Conservation (phyloP, 2,888 invertebrate genomes). For the Stenodema calcarata region DNA sequence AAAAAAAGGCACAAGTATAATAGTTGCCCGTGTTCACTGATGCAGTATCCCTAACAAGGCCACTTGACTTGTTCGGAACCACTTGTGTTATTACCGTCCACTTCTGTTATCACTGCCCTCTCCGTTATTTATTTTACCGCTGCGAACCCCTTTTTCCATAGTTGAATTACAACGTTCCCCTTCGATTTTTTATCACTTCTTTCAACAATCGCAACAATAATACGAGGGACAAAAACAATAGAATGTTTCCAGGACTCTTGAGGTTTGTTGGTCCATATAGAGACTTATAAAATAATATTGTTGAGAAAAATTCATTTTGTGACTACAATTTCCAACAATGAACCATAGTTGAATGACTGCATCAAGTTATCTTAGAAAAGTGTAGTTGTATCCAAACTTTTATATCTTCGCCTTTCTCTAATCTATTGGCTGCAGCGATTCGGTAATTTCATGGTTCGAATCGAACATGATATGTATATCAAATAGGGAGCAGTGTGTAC, state of each 20-base stretch:
- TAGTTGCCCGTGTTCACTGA: not conserved
- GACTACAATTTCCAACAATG: not conserved
- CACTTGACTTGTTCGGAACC: constrained; percentile 5
- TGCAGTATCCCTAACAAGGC: constrained; percentile 24
- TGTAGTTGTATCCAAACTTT: too few species aligned
- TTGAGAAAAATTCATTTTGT: not conserved
- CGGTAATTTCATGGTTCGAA: too few species aligned
- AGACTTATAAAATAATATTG: not conserved
- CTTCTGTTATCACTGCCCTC: constrained; percentile 30
- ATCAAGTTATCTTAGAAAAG: too few species aligned
- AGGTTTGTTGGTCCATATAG: not conserved
- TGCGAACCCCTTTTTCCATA: not conserved
- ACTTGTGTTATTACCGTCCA: constrained; percentile 25
- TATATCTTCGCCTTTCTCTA: too few species aligned
- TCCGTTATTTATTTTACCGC: constrained; percentile 13
- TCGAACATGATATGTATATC: too few species aligned
- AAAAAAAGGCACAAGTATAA: not conserved
- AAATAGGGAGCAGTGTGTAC: too few species aligned
- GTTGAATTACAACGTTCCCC: not conserved
- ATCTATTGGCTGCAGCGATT: too few species aligned
- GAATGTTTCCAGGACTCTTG: not conserved
- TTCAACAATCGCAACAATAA: not conserved
- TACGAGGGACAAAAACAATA: not conserved
- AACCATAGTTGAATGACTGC: not conserved
- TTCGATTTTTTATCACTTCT: not conserved